These are phyloP conservation scores for Pandemis corylana DNA, from an alignment of 2,888 invertebrate species.

Conservation along the genomic window DNA sequence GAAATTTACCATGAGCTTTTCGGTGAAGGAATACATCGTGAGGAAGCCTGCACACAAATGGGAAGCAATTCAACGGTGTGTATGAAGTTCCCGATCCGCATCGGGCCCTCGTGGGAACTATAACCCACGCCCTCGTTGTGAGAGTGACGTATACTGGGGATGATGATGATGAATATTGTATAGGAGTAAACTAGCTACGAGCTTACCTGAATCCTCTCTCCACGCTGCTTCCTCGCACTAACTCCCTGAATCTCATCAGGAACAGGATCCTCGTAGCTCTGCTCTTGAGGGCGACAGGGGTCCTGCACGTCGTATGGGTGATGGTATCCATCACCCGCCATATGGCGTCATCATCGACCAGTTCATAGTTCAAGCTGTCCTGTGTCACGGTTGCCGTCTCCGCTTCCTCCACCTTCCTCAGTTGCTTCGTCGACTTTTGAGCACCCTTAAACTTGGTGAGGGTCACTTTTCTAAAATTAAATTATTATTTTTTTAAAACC, in stretches of 20 bases:
- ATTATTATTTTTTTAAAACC: no score
- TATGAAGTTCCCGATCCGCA: no score
- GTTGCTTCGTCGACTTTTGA: background rate
- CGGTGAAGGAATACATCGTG: no score
- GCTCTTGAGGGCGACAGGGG: background rate
- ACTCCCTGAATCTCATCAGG: background rate
- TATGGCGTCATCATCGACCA: background rate
- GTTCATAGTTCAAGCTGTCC: background rate
- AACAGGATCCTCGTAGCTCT: slow-evolving; percentile 12
- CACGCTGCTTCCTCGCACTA: background rate
- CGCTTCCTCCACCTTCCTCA: background rate
- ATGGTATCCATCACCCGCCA: background rate
- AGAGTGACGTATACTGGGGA: no score
- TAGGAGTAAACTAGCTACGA: no score
- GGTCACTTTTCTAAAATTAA: slow-evolving; percentile 30
- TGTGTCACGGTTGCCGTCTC: background rate
- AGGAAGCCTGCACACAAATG: no score
- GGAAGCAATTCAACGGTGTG: no score
- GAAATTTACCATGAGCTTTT: no score
- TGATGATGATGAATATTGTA: no score
- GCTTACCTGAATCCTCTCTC: slow-evolving; percentile 9
- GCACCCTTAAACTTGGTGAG: background rate
- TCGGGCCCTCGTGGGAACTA: no score
- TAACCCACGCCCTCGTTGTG: no score
- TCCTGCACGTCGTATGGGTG: background rate